Percentiles rank a stretch among this genome's conserved stretches.
Conservation (phyloP, 2,888 invertebrate species). For the Griposia aprilina region DNA sequence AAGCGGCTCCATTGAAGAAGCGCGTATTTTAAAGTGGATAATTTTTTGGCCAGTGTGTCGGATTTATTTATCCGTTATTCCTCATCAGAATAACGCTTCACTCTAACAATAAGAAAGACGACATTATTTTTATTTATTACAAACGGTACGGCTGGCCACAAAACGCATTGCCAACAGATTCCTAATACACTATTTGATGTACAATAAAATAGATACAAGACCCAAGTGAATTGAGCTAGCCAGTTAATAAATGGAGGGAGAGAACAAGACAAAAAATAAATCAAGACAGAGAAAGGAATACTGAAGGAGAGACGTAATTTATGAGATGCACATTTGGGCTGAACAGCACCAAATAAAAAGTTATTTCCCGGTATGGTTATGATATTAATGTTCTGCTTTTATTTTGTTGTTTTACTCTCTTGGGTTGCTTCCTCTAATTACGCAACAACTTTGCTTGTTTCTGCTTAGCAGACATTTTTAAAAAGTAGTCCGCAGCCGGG, state of each 20-base stretch:
- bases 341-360: constrained; percentile 88
- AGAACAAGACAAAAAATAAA: constrained; percentile 81
- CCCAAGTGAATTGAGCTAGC: constrained; percentile 82
- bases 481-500: background rate
- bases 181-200: constrained; percentile 76
- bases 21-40: constrained; percentile 30
- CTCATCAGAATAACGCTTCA: constrained; percentile 23
- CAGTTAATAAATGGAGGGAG: constrained; percentile 83
- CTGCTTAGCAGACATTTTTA: background rate
- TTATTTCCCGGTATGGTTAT: constrained; percentile 83
- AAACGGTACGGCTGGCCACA: constrained; percentile 10
- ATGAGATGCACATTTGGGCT: constrained; percentile 90
- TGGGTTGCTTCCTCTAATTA: background rate
- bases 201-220: constrained; percentile 77
- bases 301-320: constrained; percentile 87
- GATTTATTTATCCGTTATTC: constrained; percentile 19
- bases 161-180: constrained; percentile 68
- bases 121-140: constrained; percentile 36
- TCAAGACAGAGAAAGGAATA: constrained; percentile 84
- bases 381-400: constrained; percentile 76
- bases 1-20: constrained; percentile 49
- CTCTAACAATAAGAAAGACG: constrained; percentile 1
- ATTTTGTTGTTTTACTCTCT: constrained; percentile 46
- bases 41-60: constrained; percentile 17
- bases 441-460: background rate